Base-by-base conservation (phyloP, 1,140 invertebrate species). In the Anagrus nilaparvatae region DNA sequence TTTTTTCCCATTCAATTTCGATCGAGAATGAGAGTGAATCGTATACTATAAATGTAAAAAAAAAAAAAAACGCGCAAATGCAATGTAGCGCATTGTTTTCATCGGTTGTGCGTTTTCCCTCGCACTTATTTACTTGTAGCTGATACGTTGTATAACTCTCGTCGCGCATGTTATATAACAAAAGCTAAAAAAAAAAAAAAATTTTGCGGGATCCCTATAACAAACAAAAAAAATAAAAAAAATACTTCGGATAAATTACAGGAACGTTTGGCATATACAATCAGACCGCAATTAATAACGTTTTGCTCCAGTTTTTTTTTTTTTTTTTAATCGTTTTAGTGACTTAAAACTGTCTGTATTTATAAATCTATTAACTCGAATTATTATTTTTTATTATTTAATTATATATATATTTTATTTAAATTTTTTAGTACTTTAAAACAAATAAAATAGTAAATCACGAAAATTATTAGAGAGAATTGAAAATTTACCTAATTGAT, bases 21-120 rank as follows among this genome's bases (percentile, higher is more conserved):
- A 56, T 51, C 49, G 55, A 59, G 50, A 60, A 51, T 47, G 58
- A 61, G 51, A 61, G 58, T 58, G 59, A 53, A 59, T 55, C 31
- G 45, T 43, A n/a, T n/a, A 52, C 48, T 58, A 55, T 58, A 55
- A 47, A 44, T 58, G 54, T 8, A 18, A 40, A 39, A 44, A 45
- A 45, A 41, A 51, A 52, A 33, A 36, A 51, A 43, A 47, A 48
- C 40, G 18, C 8, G 28, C 18, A 31, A 29, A 19, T 23, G 30
- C 41, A 27, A 28, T 45, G 47, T 48, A 37, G 43, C n/a, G n/a
- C 35, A 48, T 48, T 48, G 47, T 48, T 48, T 48, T 45, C 40
- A 28, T 34, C 38, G 24, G 30, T 14, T 29, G 10, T 21, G n/a
- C 19, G 27, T 39, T 6, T 23, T 5, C 24, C 21, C 12, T 18